These are phyloP conservation scores for Drosophila insularis DNA, from an alignment of 1,140 invertebrate genomes.

Conservation along the genomic window DNA sequence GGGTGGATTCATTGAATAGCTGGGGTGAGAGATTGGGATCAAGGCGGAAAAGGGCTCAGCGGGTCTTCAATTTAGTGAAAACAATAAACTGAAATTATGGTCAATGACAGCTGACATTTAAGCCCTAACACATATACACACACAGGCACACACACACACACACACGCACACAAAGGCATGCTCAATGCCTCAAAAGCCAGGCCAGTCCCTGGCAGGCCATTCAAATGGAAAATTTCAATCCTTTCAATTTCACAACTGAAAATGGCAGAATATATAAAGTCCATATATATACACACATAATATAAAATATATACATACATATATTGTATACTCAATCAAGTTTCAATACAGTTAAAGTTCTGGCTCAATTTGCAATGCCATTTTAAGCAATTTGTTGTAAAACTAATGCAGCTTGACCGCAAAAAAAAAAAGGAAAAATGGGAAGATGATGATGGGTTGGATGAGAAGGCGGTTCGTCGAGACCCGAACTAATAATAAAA, in stretches of 20 bases:
- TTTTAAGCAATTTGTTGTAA: slow-evolving; percentile 67
- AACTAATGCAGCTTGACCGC: slow-evolving; percentile 69
- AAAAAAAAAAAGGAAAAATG: slow-evolving; percentile 29
- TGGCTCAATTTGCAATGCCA: slow-evolving; percentile 70
- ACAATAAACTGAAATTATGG: slow-evolving; percentile 74
- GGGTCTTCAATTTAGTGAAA: slow-evolving; percentile 62
- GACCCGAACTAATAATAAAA: slow-evolving; percentile 73
- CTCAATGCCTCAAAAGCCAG: background rate
- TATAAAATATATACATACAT: background rate
- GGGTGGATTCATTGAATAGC: background rate
- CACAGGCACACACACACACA: slow-evolving; percentile 28
- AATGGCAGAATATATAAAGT: slow-evolving; percentile 31
- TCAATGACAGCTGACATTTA: slow-evolving; percentile 74
- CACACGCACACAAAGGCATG: background rate
- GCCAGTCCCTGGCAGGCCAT: slow-evolving; percentile 25
- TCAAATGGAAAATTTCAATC: slow-evolving; percentile 63
- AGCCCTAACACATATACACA: slow-evolving; percentile 23
- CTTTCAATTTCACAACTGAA: slow-evolving; percentile 35
- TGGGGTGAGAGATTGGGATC: background rate
- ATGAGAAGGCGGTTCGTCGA: background rate
- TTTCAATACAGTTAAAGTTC: slow-evolving; percentile 65
- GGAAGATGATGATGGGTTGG: background rate
- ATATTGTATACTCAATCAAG: slow-evolving; percentile 47
- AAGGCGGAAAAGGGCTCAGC: slow-evolving; percentile 20
- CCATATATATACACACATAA: background rate